Evolutionary conservation across 1,140 invertebrate species (phyloP).

Genomic region (Neuroterus valhalla): DNA sequence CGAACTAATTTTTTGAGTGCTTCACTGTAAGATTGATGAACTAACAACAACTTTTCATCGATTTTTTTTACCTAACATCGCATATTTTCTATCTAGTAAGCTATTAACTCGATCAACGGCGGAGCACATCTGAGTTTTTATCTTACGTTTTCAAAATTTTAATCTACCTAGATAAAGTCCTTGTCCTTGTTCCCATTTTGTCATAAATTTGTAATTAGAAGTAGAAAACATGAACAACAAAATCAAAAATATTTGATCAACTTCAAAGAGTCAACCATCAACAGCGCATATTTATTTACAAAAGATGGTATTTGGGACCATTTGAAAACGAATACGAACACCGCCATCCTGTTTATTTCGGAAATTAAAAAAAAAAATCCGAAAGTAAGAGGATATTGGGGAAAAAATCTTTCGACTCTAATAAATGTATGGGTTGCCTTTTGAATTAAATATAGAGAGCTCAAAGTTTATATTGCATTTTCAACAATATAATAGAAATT

Average conservation of each 20-base stretch:
- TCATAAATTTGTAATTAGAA: neutral
- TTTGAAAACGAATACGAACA: too few relatives aligned
- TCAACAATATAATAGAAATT: too few relatives aligned
- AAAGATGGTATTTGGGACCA: too few relatives aligned
- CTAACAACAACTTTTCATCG: neutral
- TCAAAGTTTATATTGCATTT: too few relatives aligned
- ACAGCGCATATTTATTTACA: too few relatives aligned
- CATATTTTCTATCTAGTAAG: neutral
- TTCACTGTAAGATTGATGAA: neutral
- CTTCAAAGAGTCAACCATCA: neutral
- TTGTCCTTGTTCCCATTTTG: neutral
- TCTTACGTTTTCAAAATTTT: slow-evolving; percentile 13
- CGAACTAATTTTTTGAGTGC: neutral
- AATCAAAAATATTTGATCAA: neutral
- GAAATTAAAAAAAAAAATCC: too few relatives aligned
- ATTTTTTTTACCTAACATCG: slow-evolving; percentile 12
- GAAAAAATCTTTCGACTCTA: too few relatives aligned
- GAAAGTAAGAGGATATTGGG: too few relatives aligned
- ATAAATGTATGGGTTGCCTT: too few relatives aligned
- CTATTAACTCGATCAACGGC: slow-evolving; percentile 29
- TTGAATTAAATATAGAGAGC: too few relatives aligned
- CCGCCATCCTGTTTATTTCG: too few relatives aligned
- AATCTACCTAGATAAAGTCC: neutral
- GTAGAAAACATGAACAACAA: neutral
- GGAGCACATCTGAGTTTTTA: neutral